These are phyloP conservation scores for Phainopepla nitens DNA, from an alignment of 2,113 vertebrate genomes.

Conservation along the genomic window DNA sequence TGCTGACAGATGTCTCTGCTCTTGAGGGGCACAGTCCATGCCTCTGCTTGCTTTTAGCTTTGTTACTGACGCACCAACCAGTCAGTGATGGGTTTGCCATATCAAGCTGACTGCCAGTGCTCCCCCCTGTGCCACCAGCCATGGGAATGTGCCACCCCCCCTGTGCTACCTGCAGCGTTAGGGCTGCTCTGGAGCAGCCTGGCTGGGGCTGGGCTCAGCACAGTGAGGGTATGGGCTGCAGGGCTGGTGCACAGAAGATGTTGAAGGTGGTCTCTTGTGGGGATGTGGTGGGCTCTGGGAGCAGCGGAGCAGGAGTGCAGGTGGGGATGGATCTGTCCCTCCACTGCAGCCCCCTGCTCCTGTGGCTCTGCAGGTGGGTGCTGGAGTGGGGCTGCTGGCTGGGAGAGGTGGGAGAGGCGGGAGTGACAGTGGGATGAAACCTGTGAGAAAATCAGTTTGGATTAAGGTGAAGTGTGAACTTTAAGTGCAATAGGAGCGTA, in stretches of 20 bases:
- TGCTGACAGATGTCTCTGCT: not conserved
- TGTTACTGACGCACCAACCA: not conserved
- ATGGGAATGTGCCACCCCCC: not conserved
- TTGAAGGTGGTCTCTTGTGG: not conserved
- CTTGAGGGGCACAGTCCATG: not conserved
- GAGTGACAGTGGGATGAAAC: not conserved
- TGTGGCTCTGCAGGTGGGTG: not conserved
- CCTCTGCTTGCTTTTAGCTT: not conserved
- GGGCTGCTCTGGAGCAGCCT: not conserved
- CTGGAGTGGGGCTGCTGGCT: not conserved
- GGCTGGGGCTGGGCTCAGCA: not conserved
- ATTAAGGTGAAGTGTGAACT: not conserved
- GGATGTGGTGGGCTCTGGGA: not conserved
- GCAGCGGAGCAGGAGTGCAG: not conserved
- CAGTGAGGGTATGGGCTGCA: not conserved
- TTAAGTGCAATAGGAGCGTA: not conserved
- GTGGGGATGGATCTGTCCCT: too few species aligned
- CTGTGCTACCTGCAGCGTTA: accelerated
- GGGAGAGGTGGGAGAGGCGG: not conserved
- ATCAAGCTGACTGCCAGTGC: not conserved
- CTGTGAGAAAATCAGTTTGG: not conserved
- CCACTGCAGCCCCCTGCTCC: not conserved
- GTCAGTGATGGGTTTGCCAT: accelerated
- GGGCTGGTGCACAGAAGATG: not conserved
- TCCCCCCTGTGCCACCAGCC: not conserved